These are phyloP conservation scores for Amphibalanus amphitrite DNA, from an alignment of 1,140 invertebrate species.

Conservation along the genomic window DNA sequence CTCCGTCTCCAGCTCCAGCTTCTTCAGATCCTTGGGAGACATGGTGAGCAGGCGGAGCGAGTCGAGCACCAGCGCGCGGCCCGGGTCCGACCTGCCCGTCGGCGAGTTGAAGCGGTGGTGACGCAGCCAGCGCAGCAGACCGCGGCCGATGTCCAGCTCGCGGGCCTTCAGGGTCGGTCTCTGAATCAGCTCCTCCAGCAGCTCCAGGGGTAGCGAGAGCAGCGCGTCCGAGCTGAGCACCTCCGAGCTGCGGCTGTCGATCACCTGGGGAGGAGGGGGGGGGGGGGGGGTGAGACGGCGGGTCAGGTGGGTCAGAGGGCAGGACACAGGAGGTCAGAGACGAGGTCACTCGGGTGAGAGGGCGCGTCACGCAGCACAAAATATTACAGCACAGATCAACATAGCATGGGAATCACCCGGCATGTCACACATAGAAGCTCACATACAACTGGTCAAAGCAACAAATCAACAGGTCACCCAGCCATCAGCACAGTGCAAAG, in stretches of 20 bases:
- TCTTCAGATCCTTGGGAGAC: background rate
- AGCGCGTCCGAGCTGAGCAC: background rate
- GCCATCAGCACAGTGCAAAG: too few species aligned
- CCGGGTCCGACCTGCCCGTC: background rate
- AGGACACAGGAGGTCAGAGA: background rate
- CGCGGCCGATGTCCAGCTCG: constrained; percentile 1
- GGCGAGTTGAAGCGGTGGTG: background rate
- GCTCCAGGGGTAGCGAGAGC: background rate
- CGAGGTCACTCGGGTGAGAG: too few species aligned
- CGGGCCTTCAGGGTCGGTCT: background rate
- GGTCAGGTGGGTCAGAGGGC: background rate
- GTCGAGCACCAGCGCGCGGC: background rate
- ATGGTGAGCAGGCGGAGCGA: background rate
- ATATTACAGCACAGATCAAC: background rate
- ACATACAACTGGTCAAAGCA: too few species aligned
- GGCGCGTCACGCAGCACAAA: background rate
- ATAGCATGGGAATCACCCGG: background rate
- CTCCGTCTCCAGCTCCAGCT: background rate
- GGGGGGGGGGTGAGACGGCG: background rate
- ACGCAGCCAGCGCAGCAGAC: constrained; percentile 5
- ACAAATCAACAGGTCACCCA: too few species aligned
- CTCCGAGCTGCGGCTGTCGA: background rate
- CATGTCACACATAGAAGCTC: too few species aligned
- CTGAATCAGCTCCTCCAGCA: background rate
- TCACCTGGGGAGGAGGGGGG: background rate